Conservation (phyloP, 2,797 vertebrate genomes). For the Neopelma chrysocephalum region DNA sequence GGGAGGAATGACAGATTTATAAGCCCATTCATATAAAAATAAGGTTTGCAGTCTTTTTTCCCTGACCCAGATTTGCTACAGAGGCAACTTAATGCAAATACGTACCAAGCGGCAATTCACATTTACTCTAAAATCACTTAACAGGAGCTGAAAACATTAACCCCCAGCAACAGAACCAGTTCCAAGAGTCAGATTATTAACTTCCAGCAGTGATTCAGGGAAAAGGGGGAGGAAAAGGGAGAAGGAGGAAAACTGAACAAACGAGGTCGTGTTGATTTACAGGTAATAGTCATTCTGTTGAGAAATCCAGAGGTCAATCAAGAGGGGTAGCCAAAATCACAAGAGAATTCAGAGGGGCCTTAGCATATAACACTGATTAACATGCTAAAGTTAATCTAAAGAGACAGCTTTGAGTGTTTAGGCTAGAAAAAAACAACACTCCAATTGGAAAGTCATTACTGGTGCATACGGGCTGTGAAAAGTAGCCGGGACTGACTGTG, state of each 20-base stretch:
- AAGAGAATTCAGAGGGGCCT: slow-evolving; percentile 57
- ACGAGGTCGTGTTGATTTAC: slow-evolving; percentile 23
- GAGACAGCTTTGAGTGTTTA: slow-evolving; percentile 43
- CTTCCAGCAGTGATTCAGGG: slow-evolving; percentile 55
- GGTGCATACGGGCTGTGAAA: slow-evolving; percentile 39
- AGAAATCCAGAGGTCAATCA: slow-evolving; percentile 64
- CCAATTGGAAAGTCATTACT: slow-evolving; percentile 45
- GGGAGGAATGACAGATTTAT: slow-evolving; percentile 55
- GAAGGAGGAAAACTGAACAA: not conserved
- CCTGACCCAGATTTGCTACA: slow-evolving; percentile 60
- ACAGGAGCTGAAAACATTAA: slow-evolving; percentile 69
- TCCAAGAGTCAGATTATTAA: slow-evolving; percentile 63
- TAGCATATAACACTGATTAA: not conserved
- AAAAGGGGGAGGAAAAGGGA: slow-evolving; percentile 9
- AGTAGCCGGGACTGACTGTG: not conserved
- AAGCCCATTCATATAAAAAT: slow-evolving; percentile 59
- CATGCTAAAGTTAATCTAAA: slow-evolving; percentile 19
- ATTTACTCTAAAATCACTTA: slow-evolving; percentile 54
- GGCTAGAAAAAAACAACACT: slow-evolving; percentile 41
- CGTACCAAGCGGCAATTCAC: slow-evolving; percentile 28
- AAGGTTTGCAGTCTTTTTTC: slow-evolving; percentile 32
- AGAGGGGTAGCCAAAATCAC: slow-evolving; percentile 65
- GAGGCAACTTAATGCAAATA: slow-evolving; percentile 61
- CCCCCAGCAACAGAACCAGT: slow-evolving; percentile 74
- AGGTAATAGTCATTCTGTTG: slow-evolving; percentile 36